A percentile compares a stretch with the other conserved stretches of the same genome.
These are phyloP conservation scores for Callipepla californica DNA, from an alignment of 2,113 vertebrate species.

Conservation along the genomic window DNA sequence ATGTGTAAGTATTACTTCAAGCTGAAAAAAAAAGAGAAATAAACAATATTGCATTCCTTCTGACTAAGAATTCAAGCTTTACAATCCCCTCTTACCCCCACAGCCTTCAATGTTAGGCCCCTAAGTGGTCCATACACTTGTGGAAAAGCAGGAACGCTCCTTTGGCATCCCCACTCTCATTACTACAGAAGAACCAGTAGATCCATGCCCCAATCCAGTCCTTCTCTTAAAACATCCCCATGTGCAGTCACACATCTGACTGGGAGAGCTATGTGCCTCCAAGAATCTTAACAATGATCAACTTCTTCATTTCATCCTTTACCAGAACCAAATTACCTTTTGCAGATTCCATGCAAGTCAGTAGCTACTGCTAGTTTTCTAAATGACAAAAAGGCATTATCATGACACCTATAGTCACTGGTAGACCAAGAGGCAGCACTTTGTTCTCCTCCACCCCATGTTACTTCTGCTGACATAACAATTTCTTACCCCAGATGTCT, in stretches of 20 bases:
- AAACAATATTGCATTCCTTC: background rate
- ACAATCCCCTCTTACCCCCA: background rate
- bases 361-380: background rate
- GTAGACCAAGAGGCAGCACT: background rate
- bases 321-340: background rate
- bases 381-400: background rate
- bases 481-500: rapidly evolving
- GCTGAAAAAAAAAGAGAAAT: background rate
- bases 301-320: background rate
- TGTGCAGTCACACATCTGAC: background rate
- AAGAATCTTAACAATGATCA: background rate
- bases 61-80: background rate
- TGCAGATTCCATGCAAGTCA: background rate
- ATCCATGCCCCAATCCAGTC: background rate
- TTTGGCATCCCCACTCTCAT: background rate
- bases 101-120: background rate
- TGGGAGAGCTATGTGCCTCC: background rate
- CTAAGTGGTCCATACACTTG: background rate
- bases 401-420: rapidly evolving
- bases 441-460: background rate
- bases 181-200: background rate
- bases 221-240: background rate
- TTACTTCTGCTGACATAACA: background rate
- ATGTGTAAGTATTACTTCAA: background rate
- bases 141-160: background rate